Conservation (phyloP, 2,888 invertebrate genomes). For the Seira ritae region DNA sequence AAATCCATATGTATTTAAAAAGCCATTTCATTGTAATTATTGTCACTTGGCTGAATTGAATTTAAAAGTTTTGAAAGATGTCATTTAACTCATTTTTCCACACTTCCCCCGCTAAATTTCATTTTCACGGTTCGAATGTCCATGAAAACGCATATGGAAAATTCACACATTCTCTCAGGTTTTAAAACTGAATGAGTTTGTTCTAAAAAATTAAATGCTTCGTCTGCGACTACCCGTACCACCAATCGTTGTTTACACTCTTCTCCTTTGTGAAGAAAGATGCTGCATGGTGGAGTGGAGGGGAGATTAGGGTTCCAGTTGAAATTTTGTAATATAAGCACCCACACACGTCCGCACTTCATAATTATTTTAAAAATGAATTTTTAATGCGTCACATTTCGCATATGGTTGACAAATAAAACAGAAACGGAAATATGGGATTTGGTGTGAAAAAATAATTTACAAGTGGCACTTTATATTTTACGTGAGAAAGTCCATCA, state of each 20-base stretch:
- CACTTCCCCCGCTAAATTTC: not conserved
- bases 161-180: too few species aligned
- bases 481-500: too few species aligned
- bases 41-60: slow-evolving; percentile 45
- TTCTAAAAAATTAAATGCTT: not conserved
- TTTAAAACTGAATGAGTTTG: too few species aligned
- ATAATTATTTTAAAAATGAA: not conserved
- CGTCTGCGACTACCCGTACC: not conserved
- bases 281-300: slow-evolving; percentile 8
- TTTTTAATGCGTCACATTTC: not conserved
- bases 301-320: too few species aligned
- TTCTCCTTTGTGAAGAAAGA: slow-evolving; percentile 22
- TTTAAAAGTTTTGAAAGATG: too few species aligned
- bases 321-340: too few species aligned
- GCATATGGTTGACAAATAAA: not conserved
- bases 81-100: slow-evolving; percentile 13
- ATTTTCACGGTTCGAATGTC: too few species aligned
- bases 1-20: slow-evolving; percentile 16
- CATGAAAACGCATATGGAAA: too few species aligned
- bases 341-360: not conserved
- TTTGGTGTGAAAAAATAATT: not conserved
- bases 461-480: too few species aligned
- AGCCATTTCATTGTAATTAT: slow-evolving; percentile 39
- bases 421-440: not conserved
- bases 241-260: not conserved